Conservation (phyloP, 2,113 vertebrate genomes). For the Vulpes lagopus region DNA sequence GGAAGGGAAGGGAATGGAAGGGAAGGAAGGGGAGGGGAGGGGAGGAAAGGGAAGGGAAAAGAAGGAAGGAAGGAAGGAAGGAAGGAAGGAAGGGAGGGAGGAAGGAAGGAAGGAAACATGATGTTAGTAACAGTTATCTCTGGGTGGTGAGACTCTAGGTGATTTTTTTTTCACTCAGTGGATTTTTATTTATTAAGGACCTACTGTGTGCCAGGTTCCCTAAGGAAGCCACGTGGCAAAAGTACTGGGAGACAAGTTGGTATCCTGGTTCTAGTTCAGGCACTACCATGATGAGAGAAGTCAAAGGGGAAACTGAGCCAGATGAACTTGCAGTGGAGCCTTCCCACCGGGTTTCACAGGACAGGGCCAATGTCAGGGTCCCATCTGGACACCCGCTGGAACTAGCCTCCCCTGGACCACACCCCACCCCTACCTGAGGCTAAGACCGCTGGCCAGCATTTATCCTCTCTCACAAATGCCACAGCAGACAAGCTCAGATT, state of each 20-base stretch:
- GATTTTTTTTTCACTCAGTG: neutral
- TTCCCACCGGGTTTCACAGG: neutral
- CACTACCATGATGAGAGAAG: neutral
- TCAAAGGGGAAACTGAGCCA: neutral
- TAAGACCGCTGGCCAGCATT: neutral
- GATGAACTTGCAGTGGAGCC: neutral
- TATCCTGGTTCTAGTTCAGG: neutral
- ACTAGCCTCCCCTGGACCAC: neutral
- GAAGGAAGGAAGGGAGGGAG: neutral
- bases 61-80: neutral
- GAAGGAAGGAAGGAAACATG: neutral
- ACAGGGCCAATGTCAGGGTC: neutral
- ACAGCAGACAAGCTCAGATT: neutral
- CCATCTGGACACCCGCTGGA: neutral
- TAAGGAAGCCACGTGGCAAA: neutral
- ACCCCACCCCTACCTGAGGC: neutral
- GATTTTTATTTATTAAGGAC: neutral
- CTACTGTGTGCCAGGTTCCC: neutral
- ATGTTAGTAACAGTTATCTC: neutral
- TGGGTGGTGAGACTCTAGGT: neutral
- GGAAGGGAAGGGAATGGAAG: fast-evolving
- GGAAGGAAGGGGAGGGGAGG: neutral
- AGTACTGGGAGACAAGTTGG: neutral
- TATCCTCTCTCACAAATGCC: neutral
- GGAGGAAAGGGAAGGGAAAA: fast-evolving